Percentiles rank a stretch among this genome's conserved stretches.
phyloP scores from a whole-genome alignment of 2,888 invertebrate genomes.

The Pristionchus exspectatus region DNA sequence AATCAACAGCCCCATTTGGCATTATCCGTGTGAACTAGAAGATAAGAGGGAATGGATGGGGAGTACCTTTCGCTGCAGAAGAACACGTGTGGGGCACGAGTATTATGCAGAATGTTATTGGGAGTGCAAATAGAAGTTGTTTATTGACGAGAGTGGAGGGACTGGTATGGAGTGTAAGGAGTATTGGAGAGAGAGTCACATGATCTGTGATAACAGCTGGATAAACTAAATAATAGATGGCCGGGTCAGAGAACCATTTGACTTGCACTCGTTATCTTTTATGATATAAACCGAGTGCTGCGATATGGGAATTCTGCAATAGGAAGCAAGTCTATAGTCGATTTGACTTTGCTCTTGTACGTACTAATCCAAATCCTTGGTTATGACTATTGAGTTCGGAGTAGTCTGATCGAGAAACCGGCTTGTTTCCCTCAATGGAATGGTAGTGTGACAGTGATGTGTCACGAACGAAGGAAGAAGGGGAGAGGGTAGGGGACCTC shows the following conservation, averaged over 20 bases:
- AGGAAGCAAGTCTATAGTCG: background rate
- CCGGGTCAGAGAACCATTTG: background rate
- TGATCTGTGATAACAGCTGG: conserved; percentile 13
- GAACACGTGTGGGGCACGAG: conserved; percentile 3
- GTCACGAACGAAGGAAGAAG: background rate
- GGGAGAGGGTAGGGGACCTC: conserved; percentile 33
- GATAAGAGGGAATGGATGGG: background rate
- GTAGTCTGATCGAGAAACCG: conserved; percentile 43
- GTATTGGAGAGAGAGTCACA: background rate
- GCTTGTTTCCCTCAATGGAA: background rate
- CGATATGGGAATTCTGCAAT: background rate
- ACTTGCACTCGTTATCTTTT: background rate
- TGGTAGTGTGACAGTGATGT: conserved; percentile 21
- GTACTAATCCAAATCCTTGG: conserved; percentile 15
- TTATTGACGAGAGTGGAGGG: background rate
- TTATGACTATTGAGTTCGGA: background rate
- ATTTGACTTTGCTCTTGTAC: background rate
- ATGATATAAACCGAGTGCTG: background rate
- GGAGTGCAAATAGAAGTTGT: background rate
- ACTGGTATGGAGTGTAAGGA: background rate
- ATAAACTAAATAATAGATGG: background rate
- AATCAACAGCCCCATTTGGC: background rate
- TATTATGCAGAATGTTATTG: background rate
- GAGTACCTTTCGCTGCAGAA: background rate
- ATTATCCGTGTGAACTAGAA: background rate